A percentile compares a stretch with the other conserved stretches of the same genome.
Conservation (phyloP, 1,140 invertebrate genomes). For the Zaprionus vittiger region DNA sequence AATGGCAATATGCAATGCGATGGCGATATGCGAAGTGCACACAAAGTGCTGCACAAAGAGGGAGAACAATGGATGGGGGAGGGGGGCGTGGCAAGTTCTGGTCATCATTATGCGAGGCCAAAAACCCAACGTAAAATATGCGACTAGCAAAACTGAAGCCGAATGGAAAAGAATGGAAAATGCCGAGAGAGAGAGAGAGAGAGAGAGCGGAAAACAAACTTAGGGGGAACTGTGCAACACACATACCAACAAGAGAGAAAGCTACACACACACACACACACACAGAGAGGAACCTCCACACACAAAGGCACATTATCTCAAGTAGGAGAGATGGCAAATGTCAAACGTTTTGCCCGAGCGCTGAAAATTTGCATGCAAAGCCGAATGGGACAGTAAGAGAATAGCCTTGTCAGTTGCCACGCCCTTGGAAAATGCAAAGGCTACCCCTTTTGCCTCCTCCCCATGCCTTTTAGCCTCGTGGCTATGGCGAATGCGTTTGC, state of each 20-base stretch:
- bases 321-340: slow-evolving; percentile 61
- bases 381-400: slow-evolving; percentile 35
- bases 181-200: not conserved
- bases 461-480: not conserved
- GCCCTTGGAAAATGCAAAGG: slow-evolving; percentile 23
- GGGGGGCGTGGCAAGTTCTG: slow-evolving; percentile 26
- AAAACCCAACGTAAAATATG: slow-evolving; percentile 53
- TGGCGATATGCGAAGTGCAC: slow-evolving; percentile 68
- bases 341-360: slow-evolving; percentile 74
- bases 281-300: not conserved
- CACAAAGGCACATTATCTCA: slow-evolving; percentile 73
- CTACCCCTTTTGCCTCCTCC: not conserved
- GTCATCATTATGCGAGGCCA: slow-evolving; percentile 71
- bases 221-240: not conserved
- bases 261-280: not conserved
- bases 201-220: not conserved
- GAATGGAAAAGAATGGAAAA: slow-evolving; percentile 27
- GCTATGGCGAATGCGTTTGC: slow-evolving; percentile 33
- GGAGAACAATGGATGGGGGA: not conserved
- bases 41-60: slow-evolving; percentile 42
- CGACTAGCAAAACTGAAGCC: slow-evolving; percentile 37
- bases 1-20: slow-evolving; percentile 37
- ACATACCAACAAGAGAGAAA: slow-evolving; percentile 1
- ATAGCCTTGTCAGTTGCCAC: slow-evolving; percentile 44
- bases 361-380: slow-evolving; percentile 72